phyloP scores from a whole-genome alignment of 2,113 vertebrate species.

The Centrocercus urophasianus region DNA sequence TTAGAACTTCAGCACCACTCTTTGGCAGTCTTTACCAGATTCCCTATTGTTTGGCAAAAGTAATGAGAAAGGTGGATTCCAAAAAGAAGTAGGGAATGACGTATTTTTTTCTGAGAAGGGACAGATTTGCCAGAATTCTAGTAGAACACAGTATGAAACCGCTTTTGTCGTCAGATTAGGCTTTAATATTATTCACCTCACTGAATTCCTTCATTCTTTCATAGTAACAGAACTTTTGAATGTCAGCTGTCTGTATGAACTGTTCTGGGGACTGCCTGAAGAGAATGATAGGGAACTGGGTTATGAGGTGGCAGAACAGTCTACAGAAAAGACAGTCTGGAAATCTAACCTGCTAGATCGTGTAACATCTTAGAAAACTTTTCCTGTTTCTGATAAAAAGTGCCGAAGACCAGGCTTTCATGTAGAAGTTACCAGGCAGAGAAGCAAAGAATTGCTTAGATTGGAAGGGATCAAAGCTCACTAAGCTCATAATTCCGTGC shows the following conservation, averaged over 20 bases:
- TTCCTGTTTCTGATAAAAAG: neutral
- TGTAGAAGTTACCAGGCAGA: neutral
- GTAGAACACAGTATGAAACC: neutral
- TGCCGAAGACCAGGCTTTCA: neutral
- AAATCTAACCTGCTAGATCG: neutral
- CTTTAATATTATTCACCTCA: neutral
- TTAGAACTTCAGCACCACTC: neutral
- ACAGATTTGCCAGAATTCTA: neutral
- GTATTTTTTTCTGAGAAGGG: neutral
- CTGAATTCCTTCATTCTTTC: neutral
- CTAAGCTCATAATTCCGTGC: too few relatives aligned
- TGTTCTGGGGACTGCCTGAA: neutral
- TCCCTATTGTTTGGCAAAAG: neutral
- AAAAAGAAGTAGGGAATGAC: neutral
- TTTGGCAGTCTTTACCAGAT: neutral
- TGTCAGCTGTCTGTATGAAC: neutral
- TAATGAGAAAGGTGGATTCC: neutral
- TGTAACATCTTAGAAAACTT: accelerated
- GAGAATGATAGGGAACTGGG: neutral
- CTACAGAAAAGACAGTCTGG: neutral
- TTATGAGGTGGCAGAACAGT: neutral
- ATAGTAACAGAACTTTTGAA: neutral
- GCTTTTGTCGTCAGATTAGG: neutral
- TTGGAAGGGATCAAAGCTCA: too few relatives aligned
- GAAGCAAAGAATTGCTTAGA: too few relatives aligned